Conservation (phyloP, 2,888 invertebrate genomes). For the Yponomeuta cagnagella region DNA sequence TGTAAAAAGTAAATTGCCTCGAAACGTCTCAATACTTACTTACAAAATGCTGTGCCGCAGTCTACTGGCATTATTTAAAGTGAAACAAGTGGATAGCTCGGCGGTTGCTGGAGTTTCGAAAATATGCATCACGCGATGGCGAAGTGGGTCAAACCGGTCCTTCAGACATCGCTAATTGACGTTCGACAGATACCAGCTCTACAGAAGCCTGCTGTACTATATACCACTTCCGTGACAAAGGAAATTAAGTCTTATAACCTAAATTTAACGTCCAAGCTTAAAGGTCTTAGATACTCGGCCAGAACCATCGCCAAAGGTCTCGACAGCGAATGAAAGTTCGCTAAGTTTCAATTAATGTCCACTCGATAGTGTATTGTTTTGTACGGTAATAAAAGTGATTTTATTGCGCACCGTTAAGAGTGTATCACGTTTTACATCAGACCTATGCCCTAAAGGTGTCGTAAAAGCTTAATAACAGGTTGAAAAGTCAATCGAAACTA, state of each 20-base stretch:
- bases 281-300: constrained; percentile 31
- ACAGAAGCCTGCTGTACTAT: constrained; percentile 36
- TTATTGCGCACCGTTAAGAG: constrained; percentile 60
- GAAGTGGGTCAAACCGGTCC: constrained; percentile 53
- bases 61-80: neutral
- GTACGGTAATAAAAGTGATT: constrained; percentile 63
- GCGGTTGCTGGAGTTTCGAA: constrained; percentile 2
- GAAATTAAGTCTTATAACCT: constrained; percentile 34
- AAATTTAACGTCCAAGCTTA: constrained; percentile 45
- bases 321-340: constrained; percentile 45
- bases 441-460: constrained; percentile 26
- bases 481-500: constrained; percentile 28
- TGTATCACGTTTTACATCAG: constrained; percentile 65
- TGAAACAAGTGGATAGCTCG: neutral
- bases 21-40: too few relatives aligned
- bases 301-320: constrained; percentile 44
- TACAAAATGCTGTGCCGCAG: too few relatives aligned
- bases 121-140: constrained; percentile 21
- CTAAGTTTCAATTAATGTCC: constrained; percentile 44
- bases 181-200: constrained; percentile 44
- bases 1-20: too few relatives aligned
- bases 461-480: too few relatives aligned
- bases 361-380: constrained; percentile 63
- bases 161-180: constrained; percentile 60
- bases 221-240: constrained; percentile 30